Conservation (phyloP, 2,888 invertebrate genomes). For the Papilio gigon region DNA sequence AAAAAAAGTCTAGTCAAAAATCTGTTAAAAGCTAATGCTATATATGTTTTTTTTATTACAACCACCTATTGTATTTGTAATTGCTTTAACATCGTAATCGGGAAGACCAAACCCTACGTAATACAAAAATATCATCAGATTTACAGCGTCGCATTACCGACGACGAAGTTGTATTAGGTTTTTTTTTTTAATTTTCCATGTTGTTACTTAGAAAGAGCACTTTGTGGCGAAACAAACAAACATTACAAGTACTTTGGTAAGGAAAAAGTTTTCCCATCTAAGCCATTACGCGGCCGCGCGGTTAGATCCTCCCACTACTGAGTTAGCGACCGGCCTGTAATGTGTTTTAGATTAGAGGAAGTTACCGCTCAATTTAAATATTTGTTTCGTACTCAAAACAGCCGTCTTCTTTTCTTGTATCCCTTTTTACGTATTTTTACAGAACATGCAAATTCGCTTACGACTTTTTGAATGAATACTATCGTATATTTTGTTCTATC, state of each 20-base stretch:
- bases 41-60: no score
- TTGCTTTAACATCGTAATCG: no score
- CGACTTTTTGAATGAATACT: slow-evolving; percentile 9
- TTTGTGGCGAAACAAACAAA: slow-evolving; percentile 38
- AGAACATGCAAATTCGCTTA: slow-evolving; percentile 7
- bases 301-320: slow-evolving; percentile 34
- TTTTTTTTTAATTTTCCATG: slow-evolving; percentile 28
- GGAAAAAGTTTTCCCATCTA: slow-evolving; percentile 44
- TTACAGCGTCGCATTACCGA: slow-evolving; percentile 1
- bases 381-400: slow-evolving; percentile 19
- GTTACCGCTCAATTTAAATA: slow-evolving; percentile 38
- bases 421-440: not conserved
- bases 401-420: not conserved
- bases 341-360: slow-evolving; percentile 39
- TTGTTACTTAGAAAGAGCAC: slow-evolving; percentile 30
- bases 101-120: not conserved
- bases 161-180: slow-evolving; percentile 16
- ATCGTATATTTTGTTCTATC: not conserved
- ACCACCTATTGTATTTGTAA: no score
- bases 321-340: slow-evolving; percentile 30
- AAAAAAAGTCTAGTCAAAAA: no score
- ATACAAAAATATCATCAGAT: not conserved
- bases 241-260: slow-evolving; percentile 39
- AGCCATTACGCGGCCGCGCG: slow-evolving; percentile 43
- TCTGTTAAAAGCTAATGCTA: no score